Base-by-base conservation (phyloP, 1,140 invertebrate genomes). In the Pachypsylla venusta region DNA sequence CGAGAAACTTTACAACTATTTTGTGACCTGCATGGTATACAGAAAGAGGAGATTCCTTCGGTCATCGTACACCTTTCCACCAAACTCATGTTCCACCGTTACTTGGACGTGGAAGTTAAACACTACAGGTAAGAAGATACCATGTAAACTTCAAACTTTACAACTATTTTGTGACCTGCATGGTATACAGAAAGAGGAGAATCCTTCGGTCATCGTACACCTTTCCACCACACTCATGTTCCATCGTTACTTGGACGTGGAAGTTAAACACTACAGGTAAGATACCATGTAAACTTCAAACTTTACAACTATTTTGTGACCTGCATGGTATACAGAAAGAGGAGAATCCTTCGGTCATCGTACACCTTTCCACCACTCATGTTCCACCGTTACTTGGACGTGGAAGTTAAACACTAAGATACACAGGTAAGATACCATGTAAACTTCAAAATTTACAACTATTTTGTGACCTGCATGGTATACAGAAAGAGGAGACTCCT, bases 1-100 rank as follows among this genome's bases (percentile, higher is more conserved):
- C 61, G 67, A 25, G 76, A 78, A 63, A 74, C 74, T 53, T 66
- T 78, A n/a, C 56, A 62, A 7, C 67, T 78, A 27, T 77, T 74
- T 64, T 73, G 69, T 25, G 64, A 71, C 10, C 59, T 70, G 2
- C 60, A 67, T 22, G 69, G 69, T 13, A 66, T 76, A 56, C 69
- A 76, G 5, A 75, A 58, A 54, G 67, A 70, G 40, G 72, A 79
- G 19, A 75, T 81, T 5, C 66, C 72, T 10, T 53, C 25, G 2
- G 28, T 62, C 12, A 55, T 54, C 19, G 54, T 53, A 19, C 30
- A 61, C 1, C 26, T 63, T 7, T 57, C 60, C 4, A 30, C 53
- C 7, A 20, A 61, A 57, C 28, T 60, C 25, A 13, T 56, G 2
- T 62, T 62, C 19, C 39, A 58, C 39, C 12, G 35, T 16, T 57